Evolutionary conservation across 1,140 invertebrate genomes (phyloP).

Genomic region (Streblospio benedicti): DNA sequence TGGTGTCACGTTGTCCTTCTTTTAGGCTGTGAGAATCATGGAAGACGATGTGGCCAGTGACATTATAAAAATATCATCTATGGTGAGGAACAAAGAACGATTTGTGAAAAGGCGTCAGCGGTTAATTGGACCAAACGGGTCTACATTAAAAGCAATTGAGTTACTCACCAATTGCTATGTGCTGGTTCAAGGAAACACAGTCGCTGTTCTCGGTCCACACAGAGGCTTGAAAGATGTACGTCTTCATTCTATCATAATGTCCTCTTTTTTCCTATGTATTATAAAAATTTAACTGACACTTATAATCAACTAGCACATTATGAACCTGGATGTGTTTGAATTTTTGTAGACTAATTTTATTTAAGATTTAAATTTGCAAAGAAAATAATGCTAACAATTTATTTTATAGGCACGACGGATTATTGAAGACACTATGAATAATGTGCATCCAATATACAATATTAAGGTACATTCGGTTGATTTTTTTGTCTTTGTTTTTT

Average conservation of each 20-base stretch:
- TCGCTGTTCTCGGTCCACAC: slow-evolving; percentile 87
- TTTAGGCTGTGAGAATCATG: slow-evolving; percentile 49
- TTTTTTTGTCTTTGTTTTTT: too few species aligned
- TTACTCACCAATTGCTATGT: slow-evolving; percentile 96
- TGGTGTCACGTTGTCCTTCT: slow-evolving; percentile 1
- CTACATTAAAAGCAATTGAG: slow-evolving; percentile 95
- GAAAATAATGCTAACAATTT: slow-evolving; percentile 14
- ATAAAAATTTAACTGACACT: not conserved
- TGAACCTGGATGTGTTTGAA: slow-evolving; percentile 4
- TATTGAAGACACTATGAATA: slow-evolving; percentile 95
- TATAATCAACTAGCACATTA: not conserved
- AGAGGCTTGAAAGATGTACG: slow-evolving; percentile 79
- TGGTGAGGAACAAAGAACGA: slow-evolving; percentile 85
- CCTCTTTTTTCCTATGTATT: too few species aligned
- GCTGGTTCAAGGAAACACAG: slow-evolving; percentile 95
- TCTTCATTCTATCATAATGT: slow-evolving; percentile 8
- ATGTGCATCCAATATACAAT: slow-evolving; percentile 99
- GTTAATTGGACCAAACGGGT: slow-evolving; percentile 91
- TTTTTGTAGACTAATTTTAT: slow-evolving; percentile 4
- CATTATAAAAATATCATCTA: slow-evolving; percentile 90
- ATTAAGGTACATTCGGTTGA: slow-evolving; percentile 83
- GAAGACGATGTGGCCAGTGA: slow-evolving; percentile 88
- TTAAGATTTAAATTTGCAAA: slow-evolving; percentile 6
- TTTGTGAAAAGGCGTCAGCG: slow-evolving; percentile 92
- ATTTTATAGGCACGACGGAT: slow-evolving; percentile 66